Evolutionary conservation across 2,888 invertebrate genomes (phyloP).

Genomic region (Phorcus lineatus): DNA sequence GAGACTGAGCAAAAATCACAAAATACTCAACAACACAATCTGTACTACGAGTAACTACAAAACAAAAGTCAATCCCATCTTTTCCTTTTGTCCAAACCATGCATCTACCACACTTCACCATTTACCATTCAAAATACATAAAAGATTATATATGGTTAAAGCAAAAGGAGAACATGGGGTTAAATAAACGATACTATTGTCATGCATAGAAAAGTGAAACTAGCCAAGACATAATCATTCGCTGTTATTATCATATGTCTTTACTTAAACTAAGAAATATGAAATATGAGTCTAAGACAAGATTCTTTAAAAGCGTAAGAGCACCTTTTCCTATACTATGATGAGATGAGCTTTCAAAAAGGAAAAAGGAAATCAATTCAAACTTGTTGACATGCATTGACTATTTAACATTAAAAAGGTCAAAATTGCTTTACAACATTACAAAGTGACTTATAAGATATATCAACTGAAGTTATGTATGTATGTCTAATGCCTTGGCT

Average conservation of each 20-base stretch:
- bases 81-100: too few relatives aligned
- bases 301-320: neutral
- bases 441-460: too few relatives aligned
- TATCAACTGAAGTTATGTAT: too few relatives aligned
- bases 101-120: too few relatives aligned
- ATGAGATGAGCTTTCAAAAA: neutral
- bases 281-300: neutral
- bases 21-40: neutral
- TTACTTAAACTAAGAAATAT: neutral
- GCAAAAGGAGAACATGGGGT: too few relatives aligned
- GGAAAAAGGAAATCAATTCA: neutral
- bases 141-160: too few relatives aligned
- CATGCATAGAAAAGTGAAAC: constrained; percentile 19
- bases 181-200: neutral
- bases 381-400: neutral
- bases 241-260: neutral
- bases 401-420: too few relatives aligned
- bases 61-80: neutral
- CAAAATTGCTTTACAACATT: too few relatives aligned
- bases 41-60: neutral
- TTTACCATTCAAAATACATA: too few relatives aligned
- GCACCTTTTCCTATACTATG: neutral
- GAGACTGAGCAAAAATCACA: neutral
- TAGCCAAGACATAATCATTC: neutral
- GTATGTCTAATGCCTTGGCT: too few relatives aligned